phyloP scores from a whole-genome alignment of 2,888 invertebrate species.

The Acanthosepion pharaonis region DNA sequence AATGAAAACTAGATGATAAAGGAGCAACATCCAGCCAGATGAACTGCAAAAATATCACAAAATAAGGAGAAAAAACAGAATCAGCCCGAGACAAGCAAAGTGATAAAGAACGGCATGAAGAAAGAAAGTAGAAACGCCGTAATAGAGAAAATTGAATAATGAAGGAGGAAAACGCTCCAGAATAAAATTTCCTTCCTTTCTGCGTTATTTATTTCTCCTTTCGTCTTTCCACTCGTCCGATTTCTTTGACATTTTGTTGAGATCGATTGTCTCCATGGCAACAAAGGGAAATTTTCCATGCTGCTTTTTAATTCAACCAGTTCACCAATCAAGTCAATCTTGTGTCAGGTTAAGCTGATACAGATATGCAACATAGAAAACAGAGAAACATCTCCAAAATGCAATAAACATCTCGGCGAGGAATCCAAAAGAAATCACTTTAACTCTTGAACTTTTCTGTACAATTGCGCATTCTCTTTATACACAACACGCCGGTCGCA shows the following conservation, averaged over 20 bases:
- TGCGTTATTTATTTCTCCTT: no score
- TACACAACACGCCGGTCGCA: no score
- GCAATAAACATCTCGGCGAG: not conserved
- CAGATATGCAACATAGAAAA: not conserved
- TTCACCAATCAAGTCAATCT: not conserved
- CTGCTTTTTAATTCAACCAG: conserved; percentile 1
- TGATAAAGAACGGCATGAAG: not conserved
- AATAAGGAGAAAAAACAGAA: no score
- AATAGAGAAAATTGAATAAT: no score
- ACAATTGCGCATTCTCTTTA: not conserved
- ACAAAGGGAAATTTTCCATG: not conserved
- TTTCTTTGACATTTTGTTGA: not conserved
- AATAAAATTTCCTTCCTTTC: not conserved
- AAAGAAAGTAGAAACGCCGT: not conserved
- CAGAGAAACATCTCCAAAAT: not conserved
- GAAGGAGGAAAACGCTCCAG: not conserved
- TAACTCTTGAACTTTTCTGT: not conserved
- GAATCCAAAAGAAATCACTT: not conserved
- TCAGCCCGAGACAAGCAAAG: no score
- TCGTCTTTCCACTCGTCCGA: not conserved
- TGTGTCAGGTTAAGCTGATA: not conserved
- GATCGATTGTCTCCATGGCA: conserved; percentile 33
- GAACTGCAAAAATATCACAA: no score
- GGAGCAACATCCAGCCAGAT: no score
- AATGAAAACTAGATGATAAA: no score